A percentile compares a stretch with the other conserved stretches of the same genome.
phyloP scores from a whole-genome alignment of 1,140 invertebrate species.

The Nephila pilipes region DNA sequence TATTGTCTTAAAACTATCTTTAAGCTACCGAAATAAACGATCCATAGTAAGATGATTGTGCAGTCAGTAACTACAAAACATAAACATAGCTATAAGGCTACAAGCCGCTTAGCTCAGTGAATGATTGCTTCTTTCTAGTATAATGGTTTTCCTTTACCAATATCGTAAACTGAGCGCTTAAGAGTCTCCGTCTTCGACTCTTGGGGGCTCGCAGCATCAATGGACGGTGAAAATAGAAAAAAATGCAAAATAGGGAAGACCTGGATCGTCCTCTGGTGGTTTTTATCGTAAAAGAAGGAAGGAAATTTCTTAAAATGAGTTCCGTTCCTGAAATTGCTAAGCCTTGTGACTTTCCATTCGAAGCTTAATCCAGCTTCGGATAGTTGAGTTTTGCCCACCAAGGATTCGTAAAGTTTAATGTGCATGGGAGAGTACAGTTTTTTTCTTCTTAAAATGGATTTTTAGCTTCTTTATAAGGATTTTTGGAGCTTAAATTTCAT shows the following conservation, averaged over 20 bases:
- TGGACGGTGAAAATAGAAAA: constrained; percentile 37
- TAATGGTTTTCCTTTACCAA: constrained; percentile 37
- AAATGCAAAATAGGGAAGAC: constrained; percentile 41
- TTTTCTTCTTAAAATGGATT: no score
- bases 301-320: constrained; percentile 20
- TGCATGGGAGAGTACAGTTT: no score
- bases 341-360: neutral
- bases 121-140: constrained; percentile 12
- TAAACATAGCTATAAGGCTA: neutral
- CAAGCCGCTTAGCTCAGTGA: constrained; percentile 6
- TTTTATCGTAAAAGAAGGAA: constrained; percentile 6
- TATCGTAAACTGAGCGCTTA: neutral
- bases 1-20: neutral
- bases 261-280: constrained; percentile 5
- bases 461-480: no score
- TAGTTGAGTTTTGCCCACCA: neutral
- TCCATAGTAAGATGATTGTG: neutral
- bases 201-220: neutral
- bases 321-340: constrained; percentile 6
- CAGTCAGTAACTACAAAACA: neutral
- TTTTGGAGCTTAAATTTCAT: no score
- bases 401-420: neutral
- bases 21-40: neutral
- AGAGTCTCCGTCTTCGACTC: neutral
- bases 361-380: constrained; percentile 28